Base-by-base conservation (phyloP, 1,140 invertebrate genomes). In the Formica selysi region DNA sequence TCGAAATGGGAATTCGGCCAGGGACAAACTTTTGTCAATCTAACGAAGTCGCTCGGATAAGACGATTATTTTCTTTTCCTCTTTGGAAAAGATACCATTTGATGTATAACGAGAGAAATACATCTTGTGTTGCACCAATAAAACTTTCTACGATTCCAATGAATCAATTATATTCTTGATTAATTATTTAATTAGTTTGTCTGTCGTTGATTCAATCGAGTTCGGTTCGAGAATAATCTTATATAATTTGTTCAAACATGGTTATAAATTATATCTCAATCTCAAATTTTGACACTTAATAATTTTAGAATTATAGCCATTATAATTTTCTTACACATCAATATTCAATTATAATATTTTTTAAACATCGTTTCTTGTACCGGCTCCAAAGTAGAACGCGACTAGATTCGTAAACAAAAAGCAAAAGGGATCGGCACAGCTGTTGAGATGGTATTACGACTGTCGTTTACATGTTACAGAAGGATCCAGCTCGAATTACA, bases 401-500 rank as follows among this genome's bases (percentile, higher is more conserved):
- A 19, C 22, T 73, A 71, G 44, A 29, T 65, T 32, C 19, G 32
- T 38, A 44, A 81, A 76, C 67, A 67, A 87, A 76, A 85, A 65
- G 48, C n/a, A 84, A 81, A 81, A 73, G 68, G 57, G 68, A 86
- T 83, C 79, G 79, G 73, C 81, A 76, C 90, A 91, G 91, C 89
- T 90, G 91, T 86, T 90, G 85, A 67, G 80, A 51, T 11, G 70
- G 10, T 26, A 74, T 59, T 48, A 54, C 61, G 81, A 74, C 68
- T 68, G 59, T 70, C 87, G 89, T 88, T 92, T 91, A 90, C 91
- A 86, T 85, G 65, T 71, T 61, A 79, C 86, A 90, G 88, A 90
- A 89, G 86, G 88, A 90, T 92, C 89, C 74, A 86, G 87, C 92
- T 93, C 91, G 87, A 93, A 91, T 93, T 93, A 92, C 92, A 90